A percentile compares a stretch with the other conserved stretches of the same genome.
Evolutionary conservation across 2,113 vertebrate genomes (phyloP).

Genomic region (Todiramphus chloris): DNA sequence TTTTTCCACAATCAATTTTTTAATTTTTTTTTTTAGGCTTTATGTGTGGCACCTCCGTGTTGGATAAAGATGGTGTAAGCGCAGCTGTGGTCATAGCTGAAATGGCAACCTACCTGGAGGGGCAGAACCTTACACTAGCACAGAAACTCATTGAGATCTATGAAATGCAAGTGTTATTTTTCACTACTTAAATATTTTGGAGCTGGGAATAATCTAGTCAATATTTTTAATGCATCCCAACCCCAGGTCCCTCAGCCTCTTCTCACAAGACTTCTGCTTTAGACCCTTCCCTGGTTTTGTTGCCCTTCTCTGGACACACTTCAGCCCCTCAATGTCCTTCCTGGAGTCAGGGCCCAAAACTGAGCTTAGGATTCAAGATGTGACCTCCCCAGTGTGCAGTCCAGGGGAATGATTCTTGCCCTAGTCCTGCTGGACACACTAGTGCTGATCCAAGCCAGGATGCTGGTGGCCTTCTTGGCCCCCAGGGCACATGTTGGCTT

Average conservation of each 20-base stretch:
- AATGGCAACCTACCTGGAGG: slow-evolving; percentile 86
- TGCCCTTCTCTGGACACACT: no score
- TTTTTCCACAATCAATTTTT: background rate
- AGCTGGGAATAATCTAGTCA: background rate
- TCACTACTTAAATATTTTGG: background rate
- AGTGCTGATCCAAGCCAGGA: no score
- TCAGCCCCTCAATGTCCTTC: no score
- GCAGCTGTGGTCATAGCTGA: slow-evolving; percentile 89
- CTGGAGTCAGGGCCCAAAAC: no score
- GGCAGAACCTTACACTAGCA: slow-evolving; percentile 74
- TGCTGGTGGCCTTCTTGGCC: no score
- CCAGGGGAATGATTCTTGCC: no score
- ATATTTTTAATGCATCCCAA: background rate
- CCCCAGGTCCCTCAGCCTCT: background rate
- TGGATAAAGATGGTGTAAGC: slow-evolving; percentile 96
- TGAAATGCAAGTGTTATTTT: slow-evolving; percentile 76
- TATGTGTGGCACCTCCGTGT: slow-evolving; percentile 87
- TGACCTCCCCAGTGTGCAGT: no score
- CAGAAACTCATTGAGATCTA: slow-evolving; percentile 86
- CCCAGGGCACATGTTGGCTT: no score
- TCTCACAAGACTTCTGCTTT: no score
- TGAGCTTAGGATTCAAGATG: no score
- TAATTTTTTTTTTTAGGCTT: slow-evolving; percentile 77
- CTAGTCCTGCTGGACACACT: no score
- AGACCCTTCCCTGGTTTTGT: no score